Percentiles rank a stretch among this genome's conserved stretches.
These are phyloP conservation scores for Psammodynastes pulverulentus DNA, from an alignment of 2,113 vertebrate species.

Conservation along the genomic window DNA sequence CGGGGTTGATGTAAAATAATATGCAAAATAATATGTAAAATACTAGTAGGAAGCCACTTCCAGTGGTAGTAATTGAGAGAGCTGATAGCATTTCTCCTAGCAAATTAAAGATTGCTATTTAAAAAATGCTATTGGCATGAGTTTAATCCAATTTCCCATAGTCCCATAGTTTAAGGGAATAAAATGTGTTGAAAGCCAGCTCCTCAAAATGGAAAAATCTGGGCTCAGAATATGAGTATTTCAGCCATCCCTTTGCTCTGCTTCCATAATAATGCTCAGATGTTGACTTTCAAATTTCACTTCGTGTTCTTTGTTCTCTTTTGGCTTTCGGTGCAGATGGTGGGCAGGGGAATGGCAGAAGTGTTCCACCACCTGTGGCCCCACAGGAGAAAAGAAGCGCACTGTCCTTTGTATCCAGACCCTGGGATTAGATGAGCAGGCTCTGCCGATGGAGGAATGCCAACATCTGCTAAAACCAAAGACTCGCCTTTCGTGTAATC, in stretches of 20 bases:
- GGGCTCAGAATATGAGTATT: neutral
- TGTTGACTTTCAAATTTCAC: neutral
- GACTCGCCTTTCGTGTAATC: constrained; percentile 82
- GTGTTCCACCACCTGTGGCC: constrained; percentile 85
- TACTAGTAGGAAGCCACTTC: neutral
- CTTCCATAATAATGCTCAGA: neutral
- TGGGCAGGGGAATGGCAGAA: constrained; percentile 96
- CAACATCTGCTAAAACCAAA: constrained; percentile 90
- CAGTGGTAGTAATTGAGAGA: neutral
- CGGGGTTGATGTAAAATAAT: neutral
- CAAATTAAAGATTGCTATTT: neutral
- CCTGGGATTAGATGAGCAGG: constrained; percentile 84
- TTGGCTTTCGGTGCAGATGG: constrained; percentile 76
- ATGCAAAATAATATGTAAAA: neutral
- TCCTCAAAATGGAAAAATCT: neutral
- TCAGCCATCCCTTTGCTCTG: neutral
- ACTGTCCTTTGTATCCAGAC: constrained; percentile 90
- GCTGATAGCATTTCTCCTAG: neutral
- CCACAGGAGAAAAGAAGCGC: constrained; percentile 82
- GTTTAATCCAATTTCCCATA: neutral
- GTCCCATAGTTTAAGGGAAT: neutral
- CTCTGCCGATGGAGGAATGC: constrained; percentile 80
- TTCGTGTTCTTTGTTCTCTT: neutral
- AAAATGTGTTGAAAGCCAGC: neutral
- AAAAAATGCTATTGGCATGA: neutral